Evolutionary conservation across 2,888 invertebrate genomes (phyloP), one percentile per base, ranked within the genome.

Genomic region (Cerceris rybyensis): DNA sequence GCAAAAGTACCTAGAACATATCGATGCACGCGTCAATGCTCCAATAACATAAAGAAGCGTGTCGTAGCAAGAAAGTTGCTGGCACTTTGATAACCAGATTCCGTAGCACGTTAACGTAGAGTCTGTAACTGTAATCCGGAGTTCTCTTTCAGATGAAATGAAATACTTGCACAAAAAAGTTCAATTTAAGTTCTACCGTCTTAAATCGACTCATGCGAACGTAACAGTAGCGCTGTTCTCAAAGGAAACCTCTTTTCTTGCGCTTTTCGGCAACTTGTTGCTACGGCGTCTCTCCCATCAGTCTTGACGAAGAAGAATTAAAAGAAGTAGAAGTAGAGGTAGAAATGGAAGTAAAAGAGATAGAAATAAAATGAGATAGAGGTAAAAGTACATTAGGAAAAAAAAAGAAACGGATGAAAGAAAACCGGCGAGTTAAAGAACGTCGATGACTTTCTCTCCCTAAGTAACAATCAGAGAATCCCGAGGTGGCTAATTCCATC

Each of bases 381-480:
- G 28, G 28, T 28, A 2, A 28, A 28, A 28, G 28, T 28, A 28
- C 11, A 14, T 6, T 39, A 71, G 41, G 69, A 60, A 70, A 73
- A n/a, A n/a, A 6, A n/a, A n/a, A n/a, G n/a, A 58, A 14, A 4
- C 41, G 41, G 41, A 59, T 42, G 17, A 55, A 9, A 60, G 8
- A 17, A 59, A n/a, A 59, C 52, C 52, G 63, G 52, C 50, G 54
- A n/a, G 42, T 65, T 49, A 4, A 28, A 28, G 28, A 49, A 66
- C 63, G 14, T 65, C 16, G 17, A 59, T 49, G 55, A 46, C 14
- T 68, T 39, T 81, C 60, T 71, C 68, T 74, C 66, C 57, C 64
- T 68, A 77, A 69, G 61, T 73, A 83, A 83, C 76, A 84, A 75
- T 76, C 81, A 76, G 80, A 82, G 77, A 72, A 73, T 50, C 72